Evolutionary conservation across 2,888 invertebrate species (phyloP).

Genomic region (Caenorhabditis japonica): DNA sequence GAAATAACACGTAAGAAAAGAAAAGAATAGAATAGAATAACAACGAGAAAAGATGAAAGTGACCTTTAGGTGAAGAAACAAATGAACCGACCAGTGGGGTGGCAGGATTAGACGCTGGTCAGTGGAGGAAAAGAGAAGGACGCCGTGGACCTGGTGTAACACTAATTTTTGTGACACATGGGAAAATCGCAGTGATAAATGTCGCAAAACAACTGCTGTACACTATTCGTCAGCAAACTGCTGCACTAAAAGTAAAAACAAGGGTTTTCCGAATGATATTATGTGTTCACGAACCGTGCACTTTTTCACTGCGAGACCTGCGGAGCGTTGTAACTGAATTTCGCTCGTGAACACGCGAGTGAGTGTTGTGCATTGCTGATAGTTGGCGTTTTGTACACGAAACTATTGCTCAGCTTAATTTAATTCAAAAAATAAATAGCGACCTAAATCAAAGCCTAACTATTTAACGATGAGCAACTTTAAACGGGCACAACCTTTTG

Average conservation of each 20-base stretch:
- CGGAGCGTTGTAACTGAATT: too few species aligned
- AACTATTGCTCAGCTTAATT: too few species aligned
- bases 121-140: constrained; percentile 12
- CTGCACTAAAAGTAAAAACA: not conserved
- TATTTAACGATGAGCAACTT: too few species aligned
- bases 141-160: constrained; percentile 7
- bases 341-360: too few species aligned
- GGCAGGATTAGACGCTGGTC: constrained; percentile 35
- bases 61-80: constrained; percentile 40
- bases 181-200: constrained; percentile 33
- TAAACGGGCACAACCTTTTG: too few species aligned
- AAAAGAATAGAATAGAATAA: constrained; percentile 5
- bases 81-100: constrained; percentile 19
- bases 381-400: too few species aligned
- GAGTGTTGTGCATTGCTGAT: too few species aligned
- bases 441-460: too few species aligned
- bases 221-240: not conserved
- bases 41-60: constrained; percentile 31
- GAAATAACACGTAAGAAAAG: constrained; percentile 28
- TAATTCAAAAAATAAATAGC: too few species aligned
- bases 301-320: too few species aligned
- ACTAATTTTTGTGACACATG: constrained; percentile 44
- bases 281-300: too few species aligned
- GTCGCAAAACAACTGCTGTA: constrained; percentile 43
- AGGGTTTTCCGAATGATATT: too few species aligned